Evolutionary conservation across 30 jellyfish, hydroid and myxozoan species (phyloP), one percentile per base, ranked within the genome.

Genomic region (Hydractinia symbiolongicarpus): DNA sequence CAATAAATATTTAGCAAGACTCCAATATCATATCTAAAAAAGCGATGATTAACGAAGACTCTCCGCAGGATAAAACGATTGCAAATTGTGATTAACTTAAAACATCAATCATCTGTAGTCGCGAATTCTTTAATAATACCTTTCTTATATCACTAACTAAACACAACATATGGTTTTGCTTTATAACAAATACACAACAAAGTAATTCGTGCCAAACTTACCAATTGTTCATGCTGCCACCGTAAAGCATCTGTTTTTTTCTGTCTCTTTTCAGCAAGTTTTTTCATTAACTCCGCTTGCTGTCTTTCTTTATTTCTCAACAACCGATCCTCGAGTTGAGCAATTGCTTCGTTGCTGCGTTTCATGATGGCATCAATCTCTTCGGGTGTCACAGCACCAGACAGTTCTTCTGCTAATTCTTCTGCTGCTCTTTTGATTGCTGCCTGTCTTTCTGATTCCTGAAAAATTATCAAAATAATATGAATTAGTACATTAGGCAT

Each of bases 391-490:
- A 87, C 57, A 20, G 73, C 98, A 15, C 96, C 96, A 4, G 89
- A 51, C 69, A 93, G 86, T 80, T 84, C 77, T 21, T 84, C 93
- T 14, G 95, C 95, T 7, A 93, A 74, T 7, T 88, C 78, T 70
- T 72, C 95, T 44, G 88, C 95, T 61, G 89, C 79, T 30, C 79
- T 66, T 64, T 66, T 66, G 92, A 83, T 93, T 88, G 88, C 55
- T n/a, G 77, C 88, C 21, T 90, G 72, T 78, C 95, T 76, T 70
- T 73, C 62, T 11, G 60, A 62, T 76, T 87, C 98, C 98, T 93
- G 70, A 13, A 61, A 6, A 8, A 54, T 16, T 0, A 81, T 13
- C n/a, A 60, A 14, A 0, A 13, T 13, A 60, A 60, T 60, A 13
- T 60, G 20, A 60, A 60, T 30, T 30, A 30, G 44, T 30, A 30